phyloP scores from a whole-genome alignment of 2,113 vertebrate genomes.

The Rynchops niger region DNA sequence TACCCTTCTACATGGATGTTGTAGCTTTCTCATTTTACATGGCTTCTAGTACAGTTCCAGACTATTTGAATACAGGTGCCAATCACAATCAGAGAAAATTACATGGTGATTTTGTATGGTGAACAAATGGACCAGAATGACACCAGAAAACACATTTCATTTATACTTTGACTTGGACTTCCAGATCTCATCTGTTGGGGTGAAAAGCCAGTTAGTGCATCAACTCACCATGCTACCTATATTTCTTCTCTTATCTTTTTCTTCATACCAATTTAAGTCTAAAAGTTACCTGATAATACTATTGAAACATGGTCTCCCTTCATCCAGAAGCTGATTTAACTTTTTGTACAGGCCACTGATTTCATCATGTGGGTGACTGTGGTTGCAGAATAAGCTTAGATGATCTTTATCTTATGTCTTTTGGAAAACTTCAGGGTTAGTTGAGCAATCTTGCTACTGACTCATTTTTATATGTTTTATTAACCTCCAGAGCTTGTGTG shows the following conservation, averaged over 20 bases:
- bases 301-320: background rate
- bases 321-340: conserved; percentile 15
- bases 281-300: background rate
- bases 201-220: background rate
- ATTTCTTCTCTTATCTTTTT: background rate
- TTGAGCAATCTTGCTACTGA: background rate
- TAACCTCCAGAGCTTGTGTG: background rate
- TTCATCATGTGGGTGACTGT: background rate
- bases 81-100: background rate
- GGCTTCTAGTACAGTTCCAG: background rate
- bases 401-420: background rate
- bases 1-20: background rate
- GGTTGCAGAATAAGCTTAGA: background rate
- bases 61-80: background rate
- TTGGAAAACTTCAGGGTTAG: conserved; percentile 28
- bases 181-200: background rate
- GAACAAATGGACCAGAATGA: background rate
- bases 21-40: background rate
- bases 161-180: background rate
- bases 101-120: background rate
- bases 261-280: background rate
- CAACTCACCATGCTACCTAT: background rate
- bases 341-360: conserved; percentile 6
- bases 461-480: conserved; percentile 22
- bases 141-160: background rate